Conservation (phyloP, 2,797 vertebrate species). For the Macropus fuliginosus region DNA sequence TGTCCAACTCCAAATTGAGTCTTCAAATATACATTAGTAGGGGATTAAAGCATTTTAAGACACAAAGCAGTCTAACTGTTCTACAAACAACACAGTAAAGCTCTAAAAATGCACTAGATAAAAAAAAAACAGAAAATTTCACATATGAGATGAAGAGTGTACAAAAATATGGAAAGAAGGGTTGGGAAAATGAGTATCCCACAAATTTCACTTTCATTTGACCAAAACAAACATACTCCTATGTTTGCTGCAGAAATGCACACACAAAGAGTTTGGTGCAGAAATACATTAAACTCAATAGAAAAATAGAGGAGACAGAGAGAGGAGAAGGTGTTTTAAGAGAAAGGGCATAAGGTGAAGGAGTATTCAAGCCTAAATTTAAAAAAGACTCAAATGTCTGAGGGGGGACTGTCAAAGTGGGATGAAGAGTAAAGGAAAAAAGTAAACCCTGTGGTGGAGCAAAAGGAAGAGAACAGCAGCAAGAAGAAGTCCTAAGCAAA, state of each 20-base stretch:
- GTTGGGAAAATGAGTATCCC: neutral
- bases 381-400: neutral
- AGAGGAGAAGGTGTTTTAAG: neutral
- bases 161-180: neutral
- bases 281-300: neutral
- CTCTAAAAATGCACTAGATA: neutral
- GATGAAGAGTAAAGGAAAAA: neutral
- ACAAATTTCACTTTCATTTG: no score
- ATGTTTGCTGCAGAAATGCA: neutral
- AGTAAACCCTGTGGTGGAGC: neutral
- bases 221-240: neutral
- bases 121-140: neutral
- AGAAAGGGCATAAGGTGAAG: neutral
- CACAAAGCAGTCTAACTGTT: neutral
- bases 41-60: neutral
- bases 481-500: neutral
- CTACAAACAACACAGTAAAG: neutral
- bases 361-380: neutral
- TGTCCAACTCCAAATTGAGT: neutral
- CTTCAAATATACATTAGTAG: neutral
- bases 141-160: neutral
- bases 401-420: neutral
- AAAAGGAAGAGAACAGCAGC: neutral
- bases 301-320: neutral
- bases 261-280: neutral